Base-by-base conservation (phyloP, 2,888 invertebrate species). In the Cataglyphis altisquamis region DNA sequence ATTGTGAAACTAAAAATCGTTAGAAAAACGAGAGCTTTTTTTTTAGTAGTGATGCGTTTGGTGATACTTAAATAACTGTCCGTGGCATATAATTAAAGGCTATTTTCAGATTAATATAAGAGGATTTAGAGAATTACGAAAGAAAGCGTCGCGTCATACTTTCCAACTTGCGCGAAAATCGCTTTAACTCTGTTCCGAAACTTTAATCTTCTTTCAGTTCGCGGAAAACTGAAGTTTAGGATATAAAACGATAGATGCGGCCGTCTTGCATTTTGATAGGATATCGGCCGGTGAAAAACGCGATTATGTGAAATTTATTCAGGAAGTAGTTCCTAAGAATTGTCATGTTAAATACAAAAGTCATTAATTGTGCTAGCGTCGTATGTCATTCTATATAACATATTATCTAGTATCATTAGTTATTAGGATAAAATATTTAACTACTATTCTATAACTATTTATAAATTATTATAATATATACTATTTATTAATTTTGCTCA, bases 201-300 rank as follows among this genome's bases (percentile, higher is more conserved):
- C 77, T 85, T 89, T 89, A 89, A 87, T 89, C 89, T 89, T 86
- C 89, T 89, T 89, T 89, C 81, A 64, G 84, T 82, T 74, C 78
- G 48, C 18, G 70, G 84, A 84, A 78, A 74, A 68, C 72, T 60
- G 63, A 83, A 83, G 73, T 78, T 78, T 48, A 74, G 82, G 80
- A 73, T 52, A 73, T 57, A 80, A 73, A 73, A 72, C 82, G 83
- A 84, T 75, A 80, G 83, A 74, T 81, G 63, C 75, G 41, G 67
- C 89, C 83, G 83, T 83, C 84, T 82, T 84, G 70, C 86, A 88
- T 88, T 88, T 86, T 81, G 86, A 86, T 80, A 57, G 86, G 83
- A 88, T 86, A 84, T 86, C 66, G 85, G 83, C 68, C 78, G 74
- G 72, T 48, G 64, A 62, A 72, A 78, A 87, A 85, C 81, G 78